A percentile compares a stretch with the other conserved stretches of the same genome.
These are phyloP conservation scores for Seriola aureovittata DNA, from an alignment of 2,113 vertebrate species.

Conservation along the genomic window DNA sequence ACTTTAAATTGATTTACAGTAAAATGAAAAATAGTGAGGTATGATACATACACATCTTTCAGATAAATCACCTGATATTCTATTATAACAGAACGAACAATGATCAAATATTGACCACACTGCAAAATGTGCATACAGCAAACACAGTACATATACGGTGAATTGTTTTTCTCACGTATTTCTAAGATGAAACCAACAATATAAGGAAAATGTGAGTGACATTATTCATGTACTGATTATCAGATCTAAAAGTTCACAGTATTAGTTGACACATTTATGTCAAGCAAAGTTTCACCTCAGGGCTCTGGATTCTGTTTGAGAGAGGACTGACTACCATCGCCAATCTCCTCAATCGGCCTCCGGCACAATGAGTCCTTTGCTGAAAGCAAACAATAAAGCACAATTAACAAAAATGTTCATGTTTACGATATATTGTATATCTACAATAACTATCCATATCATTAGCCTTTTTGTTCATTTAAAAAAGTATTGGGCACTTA, in stretches of 20 bases:
- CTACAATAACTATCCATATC: neutral
- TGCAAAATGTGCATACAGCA: constrained; percentile 17
- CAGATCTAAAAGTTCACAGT: constrained; percentile 29
- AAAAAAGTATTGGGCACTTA: neutral
- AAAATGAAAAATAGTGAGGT: constrained; percentile 11
- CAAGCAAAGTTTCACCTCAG: constrained; percentile 33
- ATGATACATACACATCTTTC: neutral
- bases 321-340: constrained; percentile 62
- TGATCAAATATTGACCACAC: constrained; percentile 59
- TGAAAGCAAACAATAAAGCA: constrained; percentile 42
- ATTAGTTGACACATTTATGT: neutral
- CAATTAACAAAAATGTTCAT: neutral
- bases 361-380: constrained; percentile 66
- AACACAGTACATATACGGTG: constrained; percentile 32
- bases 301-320: constrained; percentile 61
- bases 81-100: constrained; percentile 38
- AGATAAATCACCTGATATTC: neutral
- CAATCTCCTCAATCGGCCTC: constrained; percentile 82
- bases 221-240: neutral
- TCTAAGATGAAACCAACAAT: constrained; percentile 4
- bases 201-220: neutral
- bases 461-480: neutral
- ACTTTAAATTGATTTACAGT: constrained; percentile 10
- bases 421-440: neutral
- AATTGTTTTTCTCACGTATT: constrained; percentile 3